Percentiles rank a stretch among this genome's conserved stretches.
These are phyloP conservation scores for Trissolcus brochymenae DNA, from an alignment of 2,888 invertebrate genomes.

Conservation along the genomic window DNA sequence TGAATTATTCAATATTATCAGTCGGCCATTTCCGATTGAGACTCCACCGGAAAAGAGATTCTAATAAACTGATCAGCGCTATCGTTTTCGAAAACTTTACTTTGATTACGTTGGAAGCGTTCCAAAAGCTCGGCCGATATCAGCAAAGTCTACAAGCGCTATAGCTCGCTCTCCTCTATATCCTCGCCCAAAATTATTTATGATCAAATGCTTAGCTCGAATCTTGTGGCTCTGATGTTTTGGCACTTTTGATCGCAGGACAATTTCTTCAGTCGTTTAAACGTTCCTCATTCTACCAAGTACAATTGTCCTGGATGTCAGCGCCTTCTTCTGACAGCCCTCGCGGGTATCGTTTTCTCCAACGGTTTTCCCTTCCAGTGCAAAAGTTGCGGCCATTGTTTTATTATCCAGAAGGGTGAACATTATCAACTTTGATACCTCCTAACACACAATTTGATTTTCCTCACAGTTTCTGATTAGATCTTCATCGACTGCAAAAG, in stretches of 20 bases:
- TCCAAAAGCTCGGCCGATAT: constrained; percentile 40
- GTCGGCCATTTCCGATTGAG: constrained; percentile 28
- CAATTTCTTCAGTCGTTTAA: constrained; percentile 38
- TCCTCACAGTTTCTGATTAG: too few species aligned
- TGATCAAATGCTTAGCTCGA: constrained; percentile 30
- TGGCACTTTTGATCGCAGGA: constrained; percentile 19
- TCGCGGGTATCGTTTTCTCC: constrained; percentile 33
- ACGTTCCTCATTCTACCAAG: constrained; percentile 24
- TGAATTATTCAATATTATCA: constrained; percentile 53
- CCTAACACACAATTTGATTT: constrained; percentile 11
- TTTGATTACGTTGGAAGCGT: constrained; percentile 48
- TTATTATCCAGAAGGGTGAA: constrained; percentile 23
- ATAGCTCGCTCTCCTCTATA: too few species aligned
- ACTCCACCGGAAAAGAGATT: constrained; percentile 36
- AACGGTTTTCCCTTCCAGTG: constrained; percentile 16
- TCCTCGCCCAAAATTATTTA: constrained; percentile 40
- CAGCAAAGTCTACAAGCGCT: constrained; percentile 14
- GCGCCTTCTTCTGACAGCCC: constrained; percentile 36
- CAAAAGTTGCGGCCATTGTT: constrained; percentile 44
- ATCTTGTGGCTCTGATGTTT: constrained; percentile 28
- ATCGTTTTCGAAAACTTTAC: constrained; percentile 50
- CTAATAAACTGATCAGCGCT: constrained; percentile 54
- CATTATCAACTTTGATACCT: constrained; percentile 35
- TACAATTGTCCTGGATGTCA: constrained; percentile 40
- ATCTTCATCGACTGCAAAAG: too few species aligned